Percentiles rank a stretch among this genome's conserved stretches.
Conservation (phyloP, 2,888 invertebrate species). For the Orchestes rusci region DNA sequence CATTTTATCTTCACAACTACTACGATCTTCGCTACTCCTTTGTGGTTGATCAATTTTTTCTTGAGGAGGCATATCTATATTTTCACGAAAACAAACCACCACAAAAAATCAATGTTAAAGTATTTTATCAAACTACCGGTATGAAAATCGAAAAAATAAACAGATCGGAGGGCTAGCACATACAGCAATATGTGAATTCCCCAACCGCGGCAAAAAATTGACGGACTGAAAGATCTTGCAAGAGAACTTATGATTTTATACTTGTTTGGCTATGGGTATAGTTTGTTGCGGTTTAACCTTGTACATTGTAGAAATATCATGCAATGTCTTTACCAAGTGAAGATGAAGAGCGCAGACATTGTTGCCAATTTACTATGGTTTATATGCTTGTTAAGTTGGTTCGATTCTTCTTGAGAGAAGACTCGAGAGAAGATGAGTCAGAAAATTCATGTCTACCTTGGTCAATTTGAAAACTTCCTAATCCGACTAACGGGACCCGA, state of each 20-base stretch:
- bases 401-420: too few relatives aligned
- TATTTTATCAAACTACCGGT: not conserved
- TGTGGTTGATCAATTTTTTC: constrained; percentile 11
- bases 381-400: too few relatives aligned
- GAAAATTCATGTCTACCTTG: too few relatives aligned
- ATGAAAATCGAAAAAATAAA: not conserved
- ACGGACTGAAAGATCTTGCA: constrained; percentile 23
- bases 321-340: too few relatives aligned
- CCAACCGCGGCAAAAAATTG: constrained; percentile 17
- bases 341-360: too few relatives aligned
- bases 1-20: constrained; percentile 10
- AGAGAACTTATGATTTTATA: constrained; percentile 21
- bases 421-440: too few relatives aligned
- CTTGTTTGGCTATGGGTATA: constrained; percentile 4
- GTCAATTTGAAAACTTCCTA: too few relatives aligned
- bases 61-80: constrained; percentile 22
- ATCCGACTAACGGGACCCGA: too few relatives aligned
- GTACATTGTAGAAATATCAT: too few relatives aligned
- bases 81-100: too few relatives aligned
- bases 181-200: constrained; percentile 17
- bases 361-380: too few relatives aligned
- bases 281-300: constrained; percentile 17
- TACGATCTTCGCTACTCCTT: constrained; percentile 4
- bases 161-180: constrained; percentile 18
- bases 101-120: not conserved